Evolutionary conservation across 2,888 invertebrate species (phyloP).

Genomic region (Margaritifera margaritifera): DNA sequence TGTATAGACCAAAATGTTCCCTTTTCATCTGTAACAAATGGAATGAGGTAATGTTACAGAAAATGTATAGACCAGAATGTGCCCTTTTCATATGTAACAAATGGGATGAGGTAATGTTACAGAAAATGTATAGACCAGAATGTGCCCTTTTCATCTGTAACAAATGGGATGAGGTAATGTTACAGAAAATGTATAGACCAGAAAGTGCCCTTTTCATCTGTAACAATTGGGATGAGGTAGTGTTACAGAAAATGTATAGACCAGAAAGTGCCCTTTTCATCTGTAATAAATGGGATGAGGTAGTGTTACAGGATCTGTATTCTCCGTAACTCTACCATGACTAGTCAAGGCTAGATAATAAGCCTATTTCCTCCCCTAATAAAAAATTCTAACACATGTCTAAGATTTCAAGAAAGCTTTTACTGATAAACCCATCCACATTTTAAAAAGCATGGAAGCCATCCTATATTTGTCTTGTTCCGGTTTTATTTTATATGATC

Average conservation of each 20-base stretch:
- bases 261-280: slow-evolving; percentile 56
- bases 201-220: slow-evolving; percentile 47
- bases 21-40: slow-evolving; percentile 62
- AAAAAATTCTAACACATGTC: too few relatives aligned
- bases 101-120: slow-evolving; percentile 43
- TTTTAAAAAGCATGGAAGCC: too few relatives aligned
- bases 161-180: slow-evolving; percentile 60
- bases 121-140: slow-evolving; percentile 44
- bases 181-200: slow-evolving; percentile 30
- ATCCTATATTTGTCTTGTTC: too few relatives aligned
- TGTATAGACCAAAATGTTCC: slow-evolving; percentile 50
- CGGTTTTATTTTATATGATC: too few relatives aligned
- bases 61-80: slow-evolving; percentile 32
- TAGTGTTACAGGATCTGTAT: slow-evolving; percentile 11
- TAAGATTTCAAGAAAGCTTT: too few relatives aligned
- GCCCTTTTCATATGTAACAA: slow-evolving; percentile 52
- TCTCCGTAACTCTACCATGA: too few relatives aligned
- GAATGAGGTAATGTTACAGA: slow-evolving; percentile 54
- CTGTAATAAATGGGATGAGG: slow-evolving; percentile 63
- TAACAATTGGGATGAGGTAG: slow-evolving; percentile 50
- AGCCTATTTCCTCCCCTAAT: too few relatives aligned
- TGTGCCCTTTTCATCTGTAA: slow-evolving; percentile 60
- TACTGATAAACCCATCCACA: too few relatives aligned
- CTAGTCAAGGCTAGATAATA: too few relatives aligned
- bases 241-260: slow-evolving; percentile 36